phyloP scores from a whole-genome alignment of 2,113 vertebrate species.

The Pomatorhinus ruficollis region DNA sequence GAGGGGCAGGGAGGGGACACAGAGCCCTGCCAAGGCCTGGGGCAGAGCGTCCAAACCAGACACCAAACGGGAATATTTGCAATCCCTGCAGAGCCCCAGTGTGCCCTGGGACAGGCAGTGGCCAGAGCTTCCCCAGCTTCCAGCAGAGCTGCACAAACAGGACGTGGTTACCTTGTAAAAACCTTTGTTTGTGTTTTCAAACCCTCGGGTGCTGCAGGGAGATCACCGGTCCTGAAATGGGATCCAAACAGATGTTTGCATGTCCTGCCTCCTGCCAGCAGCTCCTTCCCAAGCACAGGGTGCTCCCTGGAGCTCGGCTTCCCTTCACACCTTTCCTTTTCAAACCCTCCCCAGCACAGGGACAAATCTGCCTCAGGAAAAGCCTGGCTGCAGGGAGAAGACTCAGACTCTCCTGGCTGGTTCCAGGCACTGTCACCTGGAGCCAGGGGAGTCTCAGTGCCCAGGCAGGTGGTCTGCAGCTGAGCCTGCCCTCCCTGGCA shows the following conservation, averaged over 20 bases:
- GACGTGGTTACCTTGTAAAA: background rate
- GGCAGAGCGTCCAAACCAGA: background rate
- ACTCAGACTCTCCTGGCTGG: background rate
- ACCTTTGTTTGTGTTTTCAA: background rate
- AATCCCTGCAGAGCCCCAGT: rapidly evolving
- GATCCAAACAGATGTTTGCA: background rate
- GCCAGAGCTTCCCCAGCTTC: background rate
- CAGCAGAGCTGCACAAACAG: background rate
- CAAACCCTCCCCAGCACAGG: background rate
- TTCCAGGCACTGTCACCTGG: rapidly evolving
- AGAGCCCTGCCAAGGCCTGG: background rate
- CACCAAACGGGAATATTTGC: background rate
- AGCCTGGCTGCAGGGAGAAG: background rate
- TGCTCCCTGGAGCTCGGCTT: background rate
- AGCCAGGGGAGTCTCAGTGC: background rate
- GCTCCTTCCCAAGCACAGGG: background rate
- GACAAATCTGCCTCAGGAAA: background rate
- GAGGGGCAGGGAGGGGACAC: background rate
- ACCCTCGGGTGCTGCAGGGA: background rate
- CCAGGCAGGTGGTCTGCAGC: background rate
- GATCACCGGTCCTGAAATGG: rapidly evolving
- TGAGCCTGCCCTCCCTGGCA: background rate
- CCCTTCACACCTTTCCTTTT: background rate
- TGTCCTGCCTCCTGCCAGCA: background rate
- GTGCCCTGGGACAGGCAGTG: background rate